Base-by-base conservation (phyloP, 2,888 invertebrate species). In the Nasonovia ribisnigri region DNA sequence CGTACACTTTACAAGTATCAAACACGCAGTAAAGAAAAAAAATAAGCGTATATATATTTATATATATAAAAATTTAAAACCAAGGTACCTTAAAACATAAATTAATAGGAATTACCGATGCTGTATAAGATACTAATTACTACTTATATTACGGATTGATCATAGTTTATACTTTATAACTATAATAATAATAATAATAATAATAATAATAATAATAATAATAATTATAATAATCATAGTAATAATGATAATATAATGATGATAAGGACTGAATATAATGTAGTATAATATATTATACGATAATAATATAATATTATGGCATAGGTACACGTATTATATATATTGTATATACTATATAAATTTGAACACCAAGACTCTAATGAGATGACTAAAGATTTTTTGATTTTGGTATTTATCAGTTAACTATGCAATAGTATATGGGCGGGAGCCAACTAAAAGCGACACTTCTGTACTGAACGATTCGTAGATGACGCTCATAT, bases 1-100 rank as follows among this genome's bases (percentile, higher is more conserved):
- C 93, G 86, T 93, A 90, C 93, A 93, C 84, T 93, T 93, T 93
- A 93, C 90, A 93, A 89, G 54, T 93, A 89, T 93, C 86, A 86
- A 93, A 90, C 60, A 93, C 89, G 46, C 86, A 42, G 86, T 57
- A 93, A 84, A 93, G 42, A 93, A 86, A 84, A 77, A 88, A 93
- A 93, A 92, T 29, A 92, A 92, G 67, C 67, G 48, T 42, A 77
- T 77, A 88, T 51, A 84, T 84, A 92, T 42, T 54, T 77, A 88
- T 51, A 84, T 84, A 92, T 91, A 43, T 54, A 54, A 91, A 89
- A 57, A 90, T 86, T 86, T 43, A 54, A 77, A 92, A 42, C 46
- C 29, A 20, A 93, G 84, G 67, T 93, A 43, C 10, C 92, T 89
- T 88, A 93, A 93, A 90, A 93, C 48, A 36, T 89, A 89, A 93